Evolutionary conservation across 2,888 invertebrate species (phyloP), one percentile per base, ranked within the genome.

Genomic region (Xanthia togata): DNA sequence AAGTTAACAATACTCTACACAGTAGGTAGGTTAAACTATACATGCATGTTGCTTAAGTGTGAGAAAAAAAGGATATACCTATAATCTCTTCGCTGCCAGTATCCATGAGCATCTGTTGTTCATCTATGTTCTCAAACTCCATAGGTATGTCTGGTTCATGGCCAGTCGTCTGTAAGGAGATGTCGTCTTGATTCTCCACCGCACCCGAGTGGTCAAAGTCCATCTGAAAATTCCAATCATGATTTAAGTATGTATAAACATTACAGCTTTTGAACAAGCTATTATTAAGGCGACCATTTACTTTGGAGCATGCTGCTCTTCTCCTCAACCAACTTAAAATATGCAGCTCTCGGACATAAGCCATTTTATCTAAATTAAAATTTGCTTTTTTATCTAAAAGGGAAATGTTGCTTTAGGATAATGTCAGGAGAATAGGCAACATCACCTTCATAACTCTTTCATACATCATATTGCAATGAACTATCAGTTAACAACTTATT

Each of bases 51-150:
- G 50, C 23, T n/a, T 53, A 1, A 31, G n/a, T 53, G 6, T n/a
- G 35, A 3, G 3, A 53, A n/a, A 6, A 26, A 67, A n/a, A n/a
- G n/a, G 0, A 67, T 89, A 47, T 93, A 96, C 96, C 94, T 89
- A 96, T 95, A 72, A 96, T 94, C 92, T 96, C 96, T 90, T 96
- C 96, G 88, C 86, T 90, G n/a, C 92, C 94, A 23, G 95, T 92
- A 55, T 96, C 96, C 95, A 96, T 94, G 0, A 96, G 90, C 78
- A 94, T 93, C 47, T 93, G 91, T 68, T 95, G 93, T 70, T 95
- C 96, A 70, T 94, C 93, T 78, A 93, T 93, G 35, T 93, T 91
- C 62, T 94, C 95, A 91, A 95, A 95, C 65, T 96, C 95, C 95
- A 96, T 96, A 2, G 93, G 90, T 47, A 96, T 94, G 57, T 91